Conservation (phyloP, 2,888 invertebrate genomes). For the Acrobeloides nanus region DNA sequence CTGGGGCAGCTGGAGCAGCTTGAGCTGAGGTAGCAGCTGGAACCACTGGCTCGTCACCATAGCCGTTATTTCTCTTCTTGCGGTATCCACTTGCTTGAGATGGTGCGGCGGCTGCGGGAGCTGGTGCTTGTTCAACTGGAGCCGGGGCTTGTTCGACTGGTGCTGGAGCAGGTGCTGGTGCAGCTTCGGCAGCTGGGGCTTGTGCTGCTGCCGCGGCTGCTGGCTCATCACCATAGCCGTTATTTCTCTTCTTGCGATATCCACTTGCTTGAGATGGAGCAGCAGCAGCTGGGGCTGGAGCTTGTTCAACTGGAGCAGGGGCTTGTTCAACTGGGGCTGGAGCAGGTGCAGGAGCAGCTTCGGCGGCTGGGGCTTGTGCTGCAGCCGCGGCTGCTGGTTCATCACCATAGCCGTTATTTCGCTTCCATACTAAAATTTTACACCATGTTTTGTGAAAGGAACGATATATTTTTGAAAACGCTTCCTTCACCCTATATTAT, state of each 20-base stretch:
- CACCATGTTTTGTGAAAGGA: too few species aligned
- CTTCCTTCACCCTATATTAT: too few species aligned
- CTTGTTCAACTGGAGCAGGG: conserved; percentile 21
- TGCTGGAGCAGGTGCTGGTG: conserved; percentile 12
- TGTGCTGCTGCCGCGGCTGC: conserved; percentile 4
- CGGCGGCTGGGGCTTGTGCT: conserved; percentile 17
- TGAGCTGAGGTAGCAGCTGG: conserved; percentile 9
- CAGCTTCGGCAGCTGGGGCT: conserved; percentile 8
- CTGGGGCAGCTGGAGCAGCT: conserved; percentile 12
- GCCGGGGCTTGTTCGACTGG: conserved; percentile 4
- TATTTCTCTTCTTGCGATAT: conserved; percentile 21
- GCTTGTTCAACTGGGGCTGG: conserved; percentile 23
- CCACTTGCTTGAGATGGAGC: conserved; percentile 22
- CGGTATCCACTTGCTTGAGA: conserved; percentile 7
- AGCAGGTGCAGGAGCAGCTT: conserved; percentile 13
- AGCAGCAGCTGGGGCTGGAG: conserved; percentile 16
- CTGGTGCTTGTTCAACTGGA: conserved; percentile 7
- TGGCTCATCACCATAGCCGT: conserved; percentile 17
- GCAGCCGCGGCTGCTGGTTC: conserved; percentile 15
- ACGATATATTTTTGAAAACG: too few species aligned
- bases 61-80: conserved; percentile 10
- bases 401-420: too few species aligned
- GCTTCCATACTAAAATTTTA: too few species aligned
- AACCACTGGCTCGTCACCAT: conserved; percentile 14
- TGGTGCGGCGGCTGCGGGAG: conserved; percentile 5